These are phyloP conservation scores for Capromys pilorides DNA, from an alignment of 2,797 vertebrate species.

Conservation along the genomic window DNA sequence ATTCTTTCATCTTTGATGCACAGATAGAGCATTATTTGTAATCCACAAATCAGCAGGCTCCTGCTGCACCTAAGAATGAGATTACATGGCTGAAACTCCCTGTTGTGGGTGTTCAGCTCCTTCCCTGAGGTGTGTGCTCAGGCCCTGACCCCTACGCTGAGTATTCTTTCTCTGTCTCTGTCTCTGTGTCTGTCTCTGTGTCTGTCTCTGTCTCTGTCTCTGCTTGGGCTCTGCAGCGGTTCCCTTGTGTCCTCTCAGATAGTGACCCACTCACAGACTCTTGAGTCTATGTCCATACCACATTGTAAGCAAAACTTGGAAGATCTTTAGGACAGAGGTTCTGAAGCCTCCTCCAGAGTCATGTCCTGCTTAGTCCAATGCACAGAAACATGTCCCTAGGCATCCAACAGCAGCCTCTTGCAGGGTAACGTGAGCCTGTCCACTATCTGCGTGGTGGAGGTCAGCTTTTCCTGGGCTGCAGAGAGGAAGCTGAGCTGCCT, in stretches of 20 bases:
- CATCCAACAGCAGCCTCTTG: background rate
- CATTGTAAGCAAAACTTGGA: background rate
- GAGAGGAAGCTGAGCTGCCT: background rate
- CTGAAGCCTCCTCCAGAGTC: background rate
- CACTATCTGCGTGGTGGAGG: background rate
- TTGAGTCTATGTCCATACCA: background rate
- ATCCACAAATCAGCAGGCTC: background rate
- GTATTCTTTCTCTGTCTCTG: background rate
- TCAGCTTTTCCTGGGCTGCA: background rate
- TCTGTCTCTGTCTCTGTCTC: background rate
- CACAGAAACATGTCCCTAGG: background rate
- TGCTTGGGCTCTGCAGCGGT: background rate
- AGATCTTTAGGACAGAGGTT: background rate
- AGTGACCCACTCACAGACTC: background rate
- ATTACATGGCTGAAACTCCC: background rate
- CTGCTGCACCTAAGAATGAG: background rate
- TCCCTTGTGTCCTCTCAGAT: background rate
- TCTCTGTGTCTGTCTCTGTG: background rate
- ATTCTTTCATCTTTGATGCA: background rate
- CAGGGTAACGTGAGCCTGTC: background rate
- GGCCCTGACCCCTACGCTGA: background rate
- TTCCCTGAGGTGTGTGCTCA: background rate
- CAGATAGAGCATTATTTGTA: background rate
- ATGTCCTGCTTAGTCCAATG: background rate
- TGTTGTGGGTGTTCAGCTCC: background rate